phyloP scores from a whole-genome alignment of 2,797 vertebrate genomes.

The Sebastes itinus region DNA sequence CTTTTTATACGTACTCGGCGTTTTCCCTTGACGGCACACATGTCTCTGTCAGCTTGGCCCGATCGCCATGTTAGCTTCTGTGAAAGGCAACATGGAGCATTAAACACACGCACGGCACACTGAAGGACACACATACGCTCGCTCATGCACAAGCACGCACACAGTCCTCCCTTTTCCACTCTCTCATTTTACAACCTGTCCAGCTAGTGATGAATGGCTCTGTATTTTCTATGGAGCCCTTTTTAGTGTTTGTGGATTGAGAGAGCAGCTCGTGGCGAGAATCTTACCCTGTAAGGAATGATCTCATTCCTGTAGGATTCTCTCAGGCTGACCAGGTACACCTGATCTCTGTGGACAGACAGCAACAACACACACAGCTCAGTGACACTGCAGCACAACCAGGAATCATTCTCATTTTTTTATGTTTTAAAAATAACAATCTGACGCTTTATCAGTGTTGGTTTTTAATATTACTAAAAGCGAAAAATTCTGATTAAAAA shows the following conservation, averaged over 20 bases:
- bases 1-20: constrained; percentile 88
- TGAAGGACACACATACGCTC: neutral
- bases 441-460: neutral
- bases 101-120: constrained; percentile 30
- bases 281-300: constrained; percentile 93
- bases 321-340: constrained; percentile 97
- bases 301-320: constrained; percentile 97
- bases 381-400: constrained; percentile 13
- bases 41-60: constrained; percentile 92
- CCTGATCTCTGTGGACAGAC: constrained; percentile 91
- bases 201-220: constrained; percentile 64
- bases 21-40: constrained; percentile 98
- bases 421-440: neutral
- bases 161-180: constrained; percentile 40
- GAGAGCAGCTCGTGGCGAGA: constrained; percentile 49
- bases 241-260: constrained; percentile 53
- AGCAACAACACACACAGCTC: constrained; percentile 35
- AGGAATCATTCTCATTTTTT: neutral
- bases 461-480: neutral
- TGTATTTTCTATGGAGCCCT: constrained; percentile 53
- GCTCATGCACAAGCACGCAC: neutral
- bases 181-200: constrained; percentile 71
- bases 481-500: neutral
- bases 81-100: constrained; percentile 37
- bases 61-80: constrained; percentile 98